Evolutionary conservation across 2,113 vertebrate species (phyloP), one percentile per base, ranked within the genome.

Genomic region (Bubo bubo): DNA sequence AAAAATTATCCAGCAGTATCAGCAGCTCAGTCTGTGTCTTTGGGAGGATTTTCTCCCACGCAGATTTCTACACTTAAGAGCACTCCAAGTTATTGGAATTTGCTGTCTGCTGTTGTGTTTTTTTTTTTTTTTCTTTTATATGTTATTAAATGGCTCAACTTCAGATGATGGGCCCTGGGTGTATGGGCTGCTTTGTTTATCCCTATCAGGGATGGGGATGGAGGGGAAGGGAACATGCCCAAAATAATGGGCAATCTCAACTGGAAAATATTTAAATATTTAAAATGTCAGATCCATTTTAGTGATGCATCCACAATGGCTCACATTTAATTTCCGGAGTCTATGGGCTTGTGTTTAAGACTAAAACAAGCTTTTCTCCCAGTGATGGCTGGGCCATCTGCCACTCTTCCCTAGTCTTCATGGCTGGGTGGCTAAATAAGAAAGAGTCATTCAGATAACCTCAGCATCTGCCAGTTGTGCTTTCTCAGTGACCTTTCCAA

Each of bases 271-370:
- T 34, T 76, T 58, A 30, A 70, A 41, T 59, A 58, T 82, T 91
- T 79, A 10, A 93, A 84, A 91, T 55, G 41, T 84, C 68, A 84
- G 35, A 55, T 59, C 50, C 2, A 0, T 53, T 92, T 77, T 32
- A 70, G 32, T 18, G 50, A 71, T 0, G 0, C 49, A 71, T 55
- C 37, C 37, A 60, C 43, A 75, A 12, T 0, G 0, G 10, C 27
- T 94, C 76, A 62, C 26, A 56, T 35, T 83, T 66, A 26, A 49
- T 88, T 82, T 88, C 66, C 2, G 2, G 47, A 63, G n/a, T 56
- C 47, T 47, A 14, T 39, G 52, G 60, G 27, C 39, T 72, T 81
- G 23, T 52, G 23, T 81, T 68, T 74, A 75, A 77, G 50, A 32
- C 55, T 77, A 55, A 79, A 76, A 7, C 8, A 32, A 63, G 60